These are phyloP conservation scores for Oxyura jamaicensis DNA, from an alignment of 2,113 vertebrate genomes.

Conservation along the genomic window DNA sequence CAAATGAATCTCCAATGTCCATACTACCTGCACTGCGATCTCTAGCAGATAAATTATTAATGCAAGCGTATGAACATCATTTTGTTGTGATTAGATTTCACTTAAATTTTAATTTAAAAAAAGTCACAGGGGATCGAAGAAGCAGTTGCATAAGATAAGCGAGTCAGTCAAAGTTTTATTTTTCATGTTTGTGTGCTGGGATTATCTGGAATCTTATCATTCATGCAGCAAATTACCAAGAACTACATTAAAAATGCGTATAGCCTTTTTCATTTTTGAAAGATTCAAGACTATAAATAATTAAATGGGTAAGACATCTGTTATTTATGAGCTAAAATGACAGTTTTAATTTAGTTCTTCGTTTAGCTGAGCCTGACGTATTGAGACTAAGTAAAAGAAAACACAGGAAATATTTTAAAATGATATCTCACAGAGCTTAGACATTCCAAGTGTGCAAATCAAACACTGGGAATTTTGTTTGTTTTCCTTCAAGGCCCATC, in stretches of 20 bases:
- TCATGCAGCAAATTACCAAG: slow-evolving; percentile 85
- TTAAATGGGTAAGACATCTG: slow-evolving; percentile 85
- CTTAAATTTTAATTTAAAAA: slow-evolving; percentile 83
- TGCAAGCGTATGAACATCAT: slow-evolving; percentile 77
- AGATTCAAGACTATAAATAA: slow-evolving; percentile 87
- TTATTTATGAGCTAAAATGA: slow-evolving; percentile 92
- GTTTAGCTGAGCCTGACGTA: slow-evolving; percentile 75
- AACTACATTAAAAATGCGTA: slow-evolving; percentile 88
- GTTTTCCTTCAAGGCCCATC: slow-evolving; percentile 48
- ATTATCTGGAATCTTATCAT: slow-evolving; percentile 85
- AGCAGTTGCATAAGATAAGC: slow-evolving; percentile 75
- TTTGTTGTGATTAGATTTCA: slow-evolving; percentile 82
- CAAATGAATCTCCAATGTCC: slow-evolving; percentile 64
- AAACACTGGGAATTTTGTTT: not conserved
- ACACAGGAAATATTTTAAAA: slow-evolving; percentile 73
- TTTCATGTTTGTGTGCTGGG: slow-evolving; percentile 83
- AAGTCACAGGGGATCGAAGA: slow-evolving; percentile 71
- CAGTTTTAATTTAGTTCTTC: slow-evolving; percentile 86
- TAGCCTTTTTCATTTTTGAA: slow-evolving; percentile 86
- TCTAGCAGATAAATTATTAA: slow-evolving; percentile 81
- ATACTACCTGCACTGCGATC: slow-evolving; percentile 68
- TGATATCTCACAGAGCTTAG: slow-evolving; percentile 22
- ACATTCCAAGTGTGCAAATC: slow-evolving; percentile 54
- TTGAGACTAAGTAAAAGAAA: slow-evolving; percentile 74
- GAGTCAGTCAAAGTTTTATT: slow-evolving; percentile 79